Percentiles rank a stretch among this genome's conserved stretches.
phyloP scores from a whole-genome alignment of 2,113 vertebrate genomes.

The Merops nubicus region DNA sequence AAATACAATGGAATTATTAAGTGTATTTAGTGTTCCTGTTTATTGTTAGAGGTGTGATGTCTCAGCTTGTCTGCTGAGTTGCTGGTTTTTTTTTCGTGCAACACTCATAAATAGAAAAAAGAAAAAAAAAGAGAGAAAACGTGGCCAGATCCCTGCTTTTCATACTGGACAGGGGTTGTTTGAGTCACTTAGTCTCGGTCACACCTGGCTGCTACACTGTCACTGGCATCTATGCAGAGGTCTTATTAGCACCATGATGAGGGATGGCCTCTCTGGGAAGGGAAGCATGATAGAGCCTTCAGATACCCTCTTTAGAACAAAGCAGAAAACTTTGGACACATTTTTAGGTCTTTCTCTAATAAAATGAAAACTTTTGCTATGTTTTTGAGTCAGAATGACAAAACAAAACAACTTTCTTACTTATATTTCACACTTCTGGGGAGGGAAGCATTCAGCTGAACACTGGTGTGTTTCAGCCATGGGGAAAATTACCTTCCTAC shows the following conservation, averaged over 20 bases:
- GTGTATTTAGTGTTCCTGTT: constrained; percentile 6
- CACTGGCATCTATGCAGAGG: background rate
- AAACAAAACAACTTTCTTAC: background rate
- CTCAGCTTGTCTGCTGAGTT: background rate
- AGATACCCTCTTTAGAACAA: background rate
- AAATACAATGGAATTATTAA: background rate
- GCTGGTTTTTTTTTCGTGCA: background rate
- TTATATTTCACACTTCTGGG: background rate
- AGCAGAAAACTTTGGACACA: background rate
- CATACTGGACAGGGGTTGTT: background rate
- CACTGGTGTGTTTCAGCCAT: background rate
- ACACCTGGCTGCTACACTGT: background rate
- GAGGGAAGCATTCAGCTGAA: background rate
- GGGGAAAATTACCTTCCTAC: constrained; percentile 13
- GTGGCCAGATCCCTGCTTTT: background rate
- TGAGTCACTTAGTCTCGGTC: background rate
- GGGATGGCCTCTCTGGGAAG: background rate
- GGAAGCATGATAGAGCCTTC: background rate
- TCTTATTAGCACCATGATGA: background rate
- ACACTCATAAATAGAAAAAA: background rate
- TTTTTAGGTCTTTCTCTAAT: background rate
- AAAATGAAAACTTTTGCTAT: background rate
- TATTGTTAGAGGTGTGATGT: background rate
- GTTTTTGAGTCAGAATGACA: background rate
- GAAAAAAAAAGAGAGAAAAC: background rate